Evolutionary conservation across 2,888 invertebrate genomes (phyloP).

Genomic region (Agrotis segetum): DNA sequence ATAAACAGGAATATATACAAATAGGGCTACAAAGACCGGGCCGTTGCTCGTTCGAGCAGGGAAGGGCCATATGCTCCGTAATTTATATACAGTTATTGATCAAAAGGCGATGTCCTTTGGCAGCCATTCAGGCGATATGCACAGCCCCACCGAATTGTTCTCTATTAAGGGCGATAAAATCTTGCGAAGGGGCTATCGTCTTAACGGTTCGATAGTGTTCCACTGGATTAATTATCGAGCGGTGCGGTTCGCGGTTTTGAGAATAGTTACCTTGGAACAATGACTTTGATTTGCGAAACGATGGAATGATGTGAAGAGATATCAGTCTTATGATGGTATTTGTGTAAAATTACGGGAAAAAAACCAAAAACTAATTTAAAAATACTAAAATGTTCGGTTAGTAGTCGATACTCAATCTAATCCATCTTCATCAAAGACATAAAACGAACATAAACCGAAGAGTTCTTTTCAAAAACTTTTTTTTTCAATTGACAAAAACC

Average conservation of each 20-base stretch:
- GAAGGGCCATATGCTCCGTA: slow-evolving; percentile 89
- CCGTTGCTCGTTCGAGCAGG: slow-evolving; percentile 84
- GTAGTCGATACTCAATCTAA: neutral
- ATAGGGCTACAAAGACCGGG: slow-evolving; percentile 80
- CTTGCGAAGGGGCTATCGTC: slow-evolving; percentile 78
- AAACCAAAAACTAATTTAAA: too few relatives aligned
- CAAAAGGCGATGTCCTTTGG: slow-evolving; percentile 89
- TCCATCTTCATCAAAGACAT: slow-evolving; percentile 15
- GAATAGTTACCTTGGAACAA: slow-evolving; percentile 51
- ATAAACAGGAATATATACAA: slow-evolving; percentile 65
- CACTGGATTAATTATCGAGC: slow-evolving; percentile 75
- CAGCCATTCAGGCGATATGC: slow-evolving; percentile 84
- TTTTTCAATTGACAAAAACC: neutral
- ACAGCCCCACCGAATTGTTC: slow-evolving; percentile 83
- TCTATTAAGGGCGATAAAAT: slow-evolving; percentile 88
- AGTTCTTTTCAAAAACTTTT: neutral
- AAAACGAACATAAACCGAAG: neutral
- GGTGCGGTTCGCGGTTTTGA: slow-evolving; percentile 67
- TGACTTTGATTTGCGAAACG: slow-evolving; percentile 13
- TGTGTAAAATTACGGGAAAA: neutral
- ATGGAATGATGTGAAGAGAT: neutral
- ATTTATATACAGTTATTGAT: slow-evolving; percentile 91
- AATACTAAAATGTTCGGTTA: too few relatives aligned
- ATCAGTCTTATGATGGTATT: neutral
- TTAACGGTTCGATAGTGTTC: slow-evolving; percentile 77